phyloP scores from a whole-genome alignment of 1,140 invertebrate genomes.

The Anoplolepis gracilipes region DNA sequence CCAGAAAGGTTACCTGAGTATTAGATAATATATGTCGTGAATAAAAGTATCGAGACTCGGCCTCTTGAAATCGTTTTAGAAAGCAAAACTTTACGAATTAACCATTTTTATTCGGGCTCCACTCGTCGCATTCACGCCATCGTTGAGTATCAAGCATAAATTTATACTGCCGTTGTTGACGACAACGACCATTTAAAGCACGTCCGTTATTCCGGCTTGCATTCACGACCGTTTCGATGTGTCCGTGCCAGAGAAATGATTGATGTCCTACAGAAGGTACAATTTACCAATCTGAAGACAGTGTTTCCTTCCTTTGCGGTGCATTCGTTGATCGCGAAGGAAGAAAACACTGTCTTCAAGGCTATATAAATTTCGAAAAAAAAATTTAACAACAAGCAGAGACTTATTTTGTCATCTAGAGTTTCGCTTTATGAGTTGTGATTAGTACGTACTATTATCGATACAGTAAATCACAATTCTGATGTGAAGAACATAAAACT shows the following conservation, averaged over 20 bases:
- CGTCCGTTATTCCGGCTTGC: slow-evolving; percentile 34
- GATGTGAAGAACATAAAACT: background rate
- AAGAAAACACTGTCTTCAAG: slow-evolving; percentile 38
- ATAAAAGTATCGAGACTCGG: background rate
- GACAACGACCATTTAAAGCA: slow-evolving; percentile 46
- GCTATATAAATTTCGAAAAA: background rate
- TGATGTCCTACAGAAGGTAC: slow-evolving; percentile 61
- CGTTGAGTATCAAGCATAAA: slow-evolving; percentile 15
- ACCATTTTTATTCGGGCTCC: slow-evolving; percentile 13
- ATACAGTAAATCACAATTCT: background rate
- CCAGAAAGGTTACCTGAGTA: slow-evolving; percentile 27
- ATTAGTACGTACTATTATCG: background rate
- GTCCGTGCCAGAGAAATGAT: slow-evolving; percentile 59
- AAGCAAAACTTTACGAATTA: slow-evolving; percentile 8
- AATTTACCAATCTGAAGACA: slow-evolving; percentile 49
- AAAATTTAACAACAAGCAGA: slow-evolving; percentile 26
- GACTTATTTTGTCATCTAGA: slow-evolving; percentile 33
- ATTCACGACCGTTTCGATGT: slow-evolving; percentile 36
- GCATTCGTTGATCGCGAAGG: slow-evolving; percentile 1
- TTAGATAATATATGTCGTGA: background rate
- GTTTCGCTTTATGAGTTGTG: background rate
- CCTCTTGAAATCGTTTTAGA: background rate
- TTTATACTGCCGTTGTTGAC: slow-evolving; percentile 34
- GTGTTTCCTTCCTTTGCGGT: too few relatives aligned
- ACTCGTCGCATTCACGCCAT: background rate